phyloP scores from a whole-genome alignment of 2,797 vertebrate species.

The Onychomys arenicola region DNA sequence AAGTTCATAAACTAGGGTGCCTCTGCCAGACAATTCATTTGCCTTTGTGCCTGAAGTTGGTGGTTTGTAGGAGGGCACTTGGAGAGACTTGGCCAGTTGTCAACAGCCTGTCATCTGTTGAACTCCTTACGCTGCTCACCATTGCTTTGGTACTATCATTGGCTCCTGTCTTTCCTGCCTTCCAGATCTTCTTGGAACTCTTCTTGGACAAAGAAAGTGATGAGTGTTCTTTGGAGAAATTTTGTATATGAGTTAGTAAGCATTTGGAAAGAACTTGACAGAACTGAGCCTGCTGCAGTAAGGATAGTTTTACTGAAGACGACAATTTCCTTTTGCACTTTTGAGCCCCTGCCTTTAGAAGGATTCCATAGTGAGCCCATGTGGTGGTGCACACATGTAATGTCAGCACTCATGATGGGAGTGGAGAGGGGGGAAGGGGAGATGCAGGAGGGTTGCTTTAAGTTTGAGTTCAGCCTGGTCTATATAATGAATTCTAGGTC shows the following conservation, averaged over 20 bases:
- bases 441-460: not conserved
- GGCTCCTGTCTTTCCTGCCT: not conserved
- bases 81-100: not conserved
- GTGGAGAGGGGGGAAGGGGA: not conserved
- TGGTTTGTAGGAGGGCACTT: not conserved
- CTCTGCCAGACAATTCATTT: slow-evolving; percentile 31
- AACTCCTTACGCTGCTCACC: not conserved
- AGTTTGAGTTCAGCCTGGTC: not conserved
- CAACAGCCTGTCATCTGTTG: not conserved
- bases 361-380: not conserved
- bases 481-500: not conserved
- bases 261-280: slow-evolving; percentile 60
- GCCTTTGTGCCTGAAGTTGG: slow-evolving; percentile 14
- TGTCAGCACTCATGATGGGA: not conserved
- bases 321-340: not conserved
- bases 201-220: slow-evolving; percentile 3
- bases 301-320: not conserved
- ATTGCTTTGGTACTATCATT: not conserved
- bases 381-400: not conserved
- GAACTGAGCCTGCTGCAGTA: not conserved
- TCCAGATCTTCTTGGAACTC: not conserved
- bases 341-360: not conserved
- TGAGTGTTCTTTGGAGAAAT: slow-evolving; percentile 10
- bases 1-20: slow-evolving; percentile 27
- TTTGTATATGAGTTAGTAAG: slow-evolving; percentile 13